Evolutionary conservation across 2,797 vertebrate species (phyloP).

Genomic region (Ficedula albicollis): DNA sequence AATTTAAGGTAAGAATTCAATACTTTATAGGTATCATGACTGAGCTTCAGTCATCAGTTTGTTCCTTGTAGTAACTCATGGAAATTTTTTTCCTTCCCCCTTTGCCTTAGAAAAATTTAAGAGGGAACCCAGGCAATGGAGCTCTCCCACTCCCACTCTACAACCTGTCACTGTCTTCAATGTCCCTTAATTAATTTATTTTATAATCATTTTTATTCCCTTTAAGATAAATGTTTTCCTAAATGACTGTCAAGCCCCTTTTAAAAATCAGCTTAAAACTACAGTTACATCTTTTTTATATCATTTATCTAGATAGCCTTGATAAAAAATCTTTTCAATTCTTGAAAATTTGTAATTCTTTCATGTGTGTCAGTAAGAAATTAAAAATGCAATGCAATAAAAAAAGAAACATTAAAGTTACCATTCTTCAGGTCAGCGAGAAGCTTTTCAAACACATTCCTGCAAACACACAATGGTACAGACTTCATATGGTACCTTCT

Average conservation of each 20-base stretch:
- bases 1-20: not conserved
- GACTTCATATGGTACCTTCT: rapidly evolving
- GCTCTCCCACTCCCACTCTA: not conserved
- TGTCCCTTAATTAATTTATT: not conserved
- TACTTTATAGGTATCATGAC: not conserved
- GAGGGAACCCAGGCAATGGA: not conserved
- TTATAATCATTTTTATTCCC: not conserved
- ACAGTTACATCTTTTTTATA: not conserved
- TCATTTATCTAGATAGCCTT: not conserved
- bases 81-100: not conserved
- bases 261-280: not conserved
- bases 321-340: not conserved
- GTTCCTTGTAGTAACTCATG: not conserved
- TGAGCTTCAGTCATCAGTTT: not conserved
- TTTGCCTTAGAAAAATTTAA: not conserved
- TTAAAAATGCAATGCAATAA: not conserved
- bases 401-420: not conserved
- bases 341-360: not conserved
- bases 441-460: not conserved
- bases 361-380: not conserved
- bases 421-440: not conserved
- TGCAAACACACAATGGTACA: not conserved
- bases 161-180: not conserved
- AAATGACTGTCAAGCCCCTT: not conserved
- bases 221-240: not conserved